Evolutionary conservation across 1,140 invertebrate species (phyloP).

Genomic region (Brachionus calyciflorus): DNA sequence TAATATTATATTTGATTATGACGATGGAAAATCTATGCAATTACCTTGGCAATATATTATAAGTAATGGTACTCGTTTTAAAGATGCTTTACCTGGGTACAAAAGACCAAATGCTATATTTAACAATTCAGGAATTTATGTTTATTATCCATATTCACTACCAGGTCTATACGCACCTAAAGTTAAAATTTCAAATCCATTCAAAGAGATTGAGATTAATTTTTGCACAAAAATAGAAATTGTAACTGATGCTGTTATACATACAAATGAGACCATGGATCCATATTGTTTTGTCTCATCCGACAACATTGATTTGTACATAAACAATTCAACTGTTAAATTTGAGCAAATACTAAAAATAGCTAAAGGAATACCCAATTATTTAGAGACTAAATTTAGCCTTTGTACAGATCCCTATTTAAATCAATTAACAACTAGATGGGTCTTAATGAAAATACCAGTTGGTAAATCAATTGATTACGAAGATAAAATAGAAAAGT

Average conservation of each 20-base stretch:
- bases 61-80: background rate
- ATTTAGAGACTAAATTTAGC: background rate
- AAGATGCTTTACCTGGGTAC: background rate
- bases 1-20: constrained; percentile 4
- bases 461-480: background rate
- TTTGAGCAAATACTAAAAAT: background rate
- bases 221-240: constrained; percentile 8
- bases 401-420: background rate
- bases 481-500: background rate
- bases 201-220: background rate
- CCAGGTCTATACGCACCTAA: background rate
- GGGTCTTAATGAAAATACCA: constrained; percentile 9
- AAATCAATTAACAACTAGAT: background rate
- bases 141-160: background rate
- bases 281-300: background rate
- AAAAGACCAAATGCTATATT: constrained; percentile 1
- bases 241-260: background rate
- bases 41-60: constrained; percentile 1
- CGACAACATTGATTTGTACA: background rate
- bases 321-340: background rate
- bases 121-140: constrained; percentile 12
- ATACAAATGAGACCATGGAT: background rate
- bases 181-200: background rate
- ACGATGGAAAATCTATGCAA: background rate
- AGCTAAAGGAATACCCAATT: background rate